Evolutionary conservation across 2,113 vertebrate genomes (phyloP), one percentile per base, ranked within the genome.

Genomic region (Alligator sinensis): DNA sequence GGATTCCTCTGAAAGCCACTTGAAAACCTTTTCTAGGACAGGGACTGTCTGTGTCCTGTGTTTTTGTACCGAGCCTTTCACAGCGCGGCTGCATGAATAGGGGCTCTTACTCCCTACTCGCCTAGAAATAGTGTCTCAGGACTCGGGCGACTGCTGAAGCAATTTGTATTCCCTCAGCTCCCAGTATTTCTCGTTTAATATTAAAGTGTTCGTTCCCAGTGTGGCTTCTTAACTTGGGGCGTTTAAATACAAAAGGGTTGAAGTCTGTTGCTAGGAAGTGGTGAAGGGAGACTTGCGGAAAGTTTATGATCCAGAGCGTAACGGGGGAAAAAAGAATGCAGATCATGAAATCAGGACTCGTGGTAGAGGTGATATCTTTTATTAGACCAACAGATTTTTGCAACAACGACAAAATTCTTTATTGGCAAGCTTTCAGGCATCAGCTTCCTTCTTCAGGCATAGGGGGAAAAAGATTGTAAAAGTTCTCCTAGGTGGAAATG

Each of bases 281-380:
- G 47, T 2, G 19, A 3, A 0, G 5, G 85, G 28, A 0, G 3
- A 1, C 25, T 17, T 60, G 16, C 5, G 16, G 79, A 66, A 11
- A 2, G 68, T 7, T 84, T 47, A 9, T 19, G 28, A 2, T 19
- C 75, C 72, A 5, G 34, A 72, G 64, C 0, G 0, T 4, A 70
- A 80, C 27, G 88, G 10, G 83, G 75, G 5, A 72, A 70, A 60
- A 76, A 34, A 61, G 86, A 89, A 64, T 79, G n/a, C 11, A 72
- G 30, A 18, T 47, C 61, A 9, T 9, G 47, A 47, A 47, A 47
- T 47, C 47, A 3, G 47, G 47, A 47, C 47, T 9, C 47, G 47
- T 47, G 47, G 8, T 47, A 47, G 47, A 47, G 47, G 47, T 47
- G 47, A 38, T 38, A 6, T 47, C 47, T 47, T 47, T 47, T 47